Evolutionary conservation across 1,140 invertebrate genomes (phyloP).

Genomic region (Diabrotica undecimpunctata): DNA sequence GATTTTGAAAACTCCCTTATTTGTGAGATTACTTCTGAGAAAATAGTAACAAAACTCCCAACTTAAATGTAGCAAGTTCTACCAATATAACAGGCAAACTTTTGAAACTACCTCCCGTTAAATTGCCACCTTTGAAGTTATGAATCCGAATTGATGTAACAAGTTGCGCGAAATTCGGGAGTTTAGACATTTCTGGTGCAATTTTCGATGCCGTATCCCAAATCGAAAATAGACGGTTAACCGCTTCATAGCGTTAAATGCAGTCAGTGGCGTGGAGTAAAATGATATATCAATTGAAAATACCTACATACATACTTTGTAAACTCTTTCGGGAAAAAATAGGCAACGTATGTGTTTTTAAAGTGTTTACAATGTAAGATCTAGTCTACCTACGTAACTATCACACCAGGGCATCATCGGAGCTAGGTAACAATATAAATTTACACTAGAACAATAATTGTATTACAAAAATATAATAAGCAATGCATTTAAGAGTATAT

Average conservation of each 20-base stretch:
- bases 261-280: neutral
- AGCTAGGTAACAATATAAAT: too few relatives aligned
- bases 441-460: too few relatives aligned
- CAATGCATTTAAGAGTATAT: too few relatives aligned
- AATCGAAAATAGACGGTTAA: neutral
- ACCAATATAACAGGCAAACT: neutral
- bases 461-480: too few relatives aligned
- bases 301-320: too few relatives aligned
- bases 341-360: too few relatives aligned
- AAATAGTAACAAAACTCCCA: constrained; percentile 1
- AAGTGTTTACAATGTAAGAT: too few relatives aligned
- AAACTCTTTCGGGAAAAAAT: too few relatives aligned
- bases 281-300: too few relatives aligned
- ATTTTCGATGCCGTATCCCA: neutral
- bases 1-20: neutral
- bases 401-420: too few relatives aligned
- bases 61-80: neutral
- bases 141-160: neutral
- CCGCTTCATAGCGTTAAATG: neutral
- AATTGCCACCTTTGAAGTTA: neutral
- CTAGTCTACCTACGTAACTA: too few relatives aligned
- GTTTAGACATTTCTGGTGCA: neutral
- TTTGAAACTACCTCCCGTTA: neutral
- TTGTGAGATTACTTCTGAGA: neutral
- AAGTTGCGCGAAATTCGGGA: neutral